These are phyloP conservation scores for Microplitis deprimator DNA, from an alignment of 2,888 invertebrate species.

Conservation along the genomic window DNA sequence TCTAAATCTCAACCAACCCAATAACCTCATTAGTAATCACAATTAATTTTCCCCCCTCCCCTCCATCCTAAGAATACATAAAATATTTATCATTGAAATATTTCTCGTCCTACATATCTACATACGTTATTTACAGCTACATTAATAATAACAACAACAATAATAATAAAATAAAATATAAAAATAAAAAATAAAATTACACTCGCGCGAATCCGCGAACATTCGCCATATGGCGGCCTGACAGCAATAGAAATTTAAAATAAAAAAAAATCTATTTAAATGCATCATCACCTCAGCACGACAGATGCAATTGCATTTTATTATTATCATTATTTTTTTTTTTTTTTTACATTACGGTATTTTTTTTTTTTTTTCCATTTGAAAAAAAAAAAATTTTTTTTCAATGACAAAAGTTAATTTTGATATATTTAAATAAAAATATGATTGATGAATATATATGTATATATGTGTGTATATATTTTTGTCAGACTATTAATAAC, in stretches of 20 bases:
- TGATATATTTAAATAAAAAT: constrained; percentile 43
- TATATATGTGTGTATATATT: constrained; percentile 12
- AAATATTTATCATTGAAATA: neutral
- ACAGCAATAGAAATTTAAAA: neutral
- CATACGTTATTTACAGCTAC: neutral
- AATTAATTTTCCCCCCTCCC: neutral
- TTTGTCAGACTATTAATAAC: constrained; percentile 34
- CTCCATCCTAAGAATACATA: neutral
- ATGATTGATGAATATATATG: constrained; percentile 27
- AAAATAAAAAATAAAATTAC: neutral
- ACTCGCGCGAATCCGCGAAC: neutral
- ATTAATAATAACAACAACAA: neutral
- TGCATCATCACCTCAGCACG: neutral
- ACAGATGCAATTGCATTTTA: neutral
- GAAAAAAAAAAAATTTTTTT: neutral
- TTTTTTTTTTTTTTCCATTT: neutral
- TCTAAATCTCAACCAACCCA: neutral
- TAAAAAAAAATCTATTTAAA: neutral
- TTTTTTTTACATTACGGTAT: neutral
- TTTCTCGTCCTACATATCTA: neutral
- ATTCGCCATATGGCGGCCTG: neutral
- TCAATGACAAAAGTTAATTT: neutral
- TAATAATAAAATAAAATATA: neutral
- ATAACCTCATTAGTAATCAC: constrained; percentile 7
- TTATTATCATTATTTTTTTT: neutral